A percentile compares a stretch with the other conserved stretches of the same genome.
These are phyloP conservation scores for Julus scanicus DNA, from an alignment of 2,888 invertebrate species.

Conservation along the genomic window DNA sequence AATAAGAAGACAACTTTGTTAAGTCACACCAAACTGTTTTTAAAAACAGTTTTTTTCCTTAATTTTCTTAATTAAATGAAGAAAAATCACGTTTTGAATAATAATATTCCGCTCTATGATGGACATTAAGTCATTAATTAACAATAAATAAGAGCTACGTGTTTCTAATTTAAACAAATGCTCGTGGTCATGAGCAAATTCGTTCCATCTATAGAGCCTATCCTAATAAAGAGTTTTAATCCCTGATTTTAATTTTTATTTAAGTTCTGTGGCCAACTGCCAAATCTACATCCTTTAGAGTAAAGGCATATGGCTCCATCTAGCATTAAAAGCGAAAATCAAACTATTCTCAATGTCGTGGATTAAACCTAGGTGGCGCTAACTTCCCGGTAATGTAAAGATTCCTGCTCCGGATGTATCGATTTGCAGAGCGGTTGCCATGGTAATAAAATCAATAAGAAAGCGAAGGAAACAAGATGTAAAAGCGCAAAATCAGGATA, in stretches of 20 bases:
- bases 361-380: not conserved
- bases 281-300: not conserved
- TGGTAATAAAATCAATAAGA: conserved; percentile 27
- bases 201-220: not conserved
- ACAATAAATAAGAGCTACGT: too few species aligned
- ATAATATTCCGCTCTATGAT: too few species aligned
- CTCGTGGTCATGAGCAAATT: not conserved
- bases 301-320: not conserved
- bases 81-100: too few species aligned
- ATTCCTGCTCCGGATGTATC: not conserved
- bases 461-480: conserved; percentile 10
- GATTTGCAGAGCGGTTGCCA: not conserved
- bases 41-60: too few species aligned
- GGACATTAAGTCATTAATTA: too few species aligned
- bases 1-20: too few species aligned
- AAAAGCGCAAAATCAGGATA: conserved; percentile 34
- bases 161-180: not conserved
- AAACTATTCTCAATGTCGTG: not conserved
- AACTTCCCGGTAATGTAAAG: not conserved
- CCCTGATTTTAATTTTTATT: not conserved
- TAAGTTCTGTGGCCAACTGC: not conserved
- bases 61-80: too few species aligned
- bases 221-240: not conserved
- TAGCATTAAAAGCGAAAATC: not conserved
- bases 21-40: too few species aligned